phyloP scores from a whole-genome alignment of 2,113 vertebrate species.

The Ctenomys sociabilis region DNA sequence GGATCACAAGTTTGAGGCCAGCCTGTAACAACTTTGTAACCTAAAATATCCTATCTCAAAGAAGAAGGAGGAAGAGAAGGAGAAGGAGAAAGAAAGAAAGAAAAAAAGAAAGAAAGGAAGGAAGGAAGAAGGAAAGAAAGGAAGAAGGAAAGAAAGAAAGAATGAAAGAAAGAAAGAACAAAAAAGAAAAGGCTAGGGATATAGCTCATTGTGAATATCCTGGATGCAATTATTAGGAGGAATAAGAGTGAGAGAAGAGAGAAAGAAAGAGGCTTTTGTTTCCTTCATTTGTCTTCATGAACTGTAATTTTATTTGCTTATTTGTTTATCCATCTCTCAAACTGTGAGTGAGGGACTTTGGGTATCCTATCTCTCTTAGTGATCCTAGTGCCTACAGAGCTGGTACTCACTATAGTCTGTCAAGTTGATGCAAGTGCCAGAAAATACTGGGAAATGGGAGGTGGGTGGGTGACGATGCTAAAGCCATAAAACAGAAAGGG shows the following conservation, averaged over 20 bases:
- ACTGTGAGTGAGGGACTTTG: background rate
- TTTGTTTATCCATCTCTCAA: background rate
- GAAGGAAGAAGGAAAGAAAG: too few relatives aligned
- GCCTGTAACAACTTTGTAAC: background rate
- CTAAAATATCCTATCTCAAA: background rate
- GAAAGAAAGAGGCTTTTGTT: background rate
- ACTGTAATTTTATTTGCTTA: background rate
- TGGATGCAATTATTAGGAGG: too few relatives aligned
- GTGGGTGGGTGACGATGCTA: accelerated
- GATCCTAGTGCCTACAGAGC: background rate
- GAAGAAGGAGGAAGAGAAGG: too few relatives aligned
- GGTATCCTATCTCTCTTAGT: background rate
- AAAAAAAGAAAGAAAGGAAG: too few relatives aligned
- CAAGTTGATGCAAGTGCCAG: background rate
- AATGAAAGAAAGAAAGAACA: background rate
- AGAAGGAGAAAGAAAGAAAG: too few relatives aligned
- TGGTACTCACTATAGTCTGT: too few relatives aligned
- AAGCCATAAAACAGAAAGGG: background rate
- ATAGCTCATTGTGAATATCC: background rate
- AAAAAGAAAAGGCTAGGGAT: background rate
- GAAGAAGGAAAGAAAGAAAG: too few relatives aligned
- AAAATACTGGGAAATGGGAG: background rate
- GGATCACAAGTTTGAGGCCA: background rate
- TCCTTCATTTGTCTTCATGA: background rate
- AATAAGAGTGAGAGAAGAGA: background rate